These are phyloP conservation scores for Gastrophysa polygoni DNA, from an alignment of 2,888 invertebrate genomes.

Conservation along the genomic window DNA sequence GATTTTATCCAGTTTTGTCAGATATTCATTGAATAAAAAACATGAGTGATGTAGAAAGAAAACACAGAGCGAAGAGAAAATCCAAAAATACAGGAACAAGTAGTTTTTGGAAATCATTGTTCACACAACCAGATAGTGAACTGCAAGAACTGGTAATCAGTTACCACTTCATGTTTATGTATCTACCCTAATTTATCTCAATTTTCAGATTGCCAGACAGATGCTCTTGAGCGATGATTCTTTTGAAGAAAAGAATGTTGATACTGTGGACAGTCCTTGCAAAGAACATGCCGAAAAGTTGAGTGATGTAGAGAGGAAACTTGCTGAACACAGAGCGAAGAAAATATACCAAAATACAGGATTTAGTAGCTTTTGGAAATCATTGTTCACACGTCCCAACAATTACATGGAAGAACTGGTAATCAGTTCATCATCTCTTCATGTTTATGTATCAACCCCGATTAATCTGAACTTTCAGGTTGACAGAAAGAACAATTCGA, in stretches of 20 bases:
- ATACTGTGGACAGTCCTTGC: neutral
- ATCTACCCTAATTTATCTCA: neutral
- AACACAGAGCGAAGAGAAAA: constrained; percentile 12
- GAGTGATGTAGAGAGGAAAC: constrained; percentile 12
- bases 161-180: neutral
- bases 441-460: neutral
- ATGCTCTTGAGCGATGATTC: constrained; percentile 12
- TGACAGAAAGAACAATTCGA: constrained; percentile 13
- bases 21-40: no score
- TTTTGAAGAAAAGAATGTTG: neutral
- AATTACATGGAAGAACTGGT: neutral
- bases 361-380: neutral
- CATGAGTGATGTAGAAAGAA: no score
- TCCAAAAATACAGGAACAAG: neutral
- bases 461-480: constrained; percentile 16
- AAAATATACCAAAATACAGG: constrained; percentile 3
- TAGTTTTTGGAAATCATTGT: constrained; percentile 1
- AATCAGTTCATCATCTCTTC: neutral
- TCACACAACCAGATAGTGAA: constrained; percentile 3
- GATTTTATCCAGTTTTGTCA: no score
- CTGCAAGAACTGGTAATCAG: neutral
- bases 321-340: constrained; percentile 14
- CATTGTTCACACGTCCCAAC: constrained; percentile 11
- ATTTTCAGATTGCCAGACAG: constrained; percentile 19
- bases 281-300: constrained; percentile 15